Evolutionary conservation across 2,888 invertebrate genomes (phyloP).

Genomic region (Adineta ricciae): DNA sequence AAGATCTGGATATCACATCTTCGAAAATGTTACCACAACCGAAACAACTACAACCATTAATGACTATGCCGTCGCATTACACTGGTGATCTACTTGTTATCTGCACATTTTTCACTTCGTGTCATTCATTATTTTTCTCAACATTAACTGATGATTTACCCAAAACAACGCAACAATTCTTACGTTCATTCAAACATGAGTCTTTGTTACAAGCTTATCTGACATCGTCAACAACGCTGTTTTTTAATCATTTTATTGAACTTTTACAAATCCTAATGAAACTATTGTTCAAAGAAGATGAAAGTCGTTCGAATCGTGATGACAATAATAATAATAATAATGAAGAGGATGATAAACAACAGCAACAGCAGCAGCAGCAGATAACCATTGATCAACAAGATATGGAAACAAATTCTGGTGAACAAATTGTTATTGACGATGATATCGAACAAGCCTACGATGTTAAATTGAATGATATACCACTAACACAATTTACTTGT

Average conservation of each 20-base stretch:
- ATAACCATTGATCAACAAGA: not conserved
- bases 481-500: conserved; percentile 15
- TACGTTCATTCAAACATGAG: not conserved
- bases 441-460: not conserved
- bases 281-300: conserved; percentile 19
- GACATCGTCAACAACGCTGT: not conserved
- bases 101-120: conserved; percentile 15
- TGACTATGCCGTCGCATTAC: not conserved
- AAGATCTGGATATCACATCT: not conserved
- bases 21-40: not conserved
- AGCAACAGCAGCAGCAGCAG: not conserved
- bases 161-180: conserved; percentile 6
- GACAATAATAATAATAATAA: not conserved
- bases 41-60: not conserved
- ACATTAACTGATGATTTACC: not conserved
- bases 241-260: conserved; percentile 19
- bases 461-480: not conserved
- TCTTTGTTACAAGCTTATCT: not conserved
- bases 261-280: not conserved
- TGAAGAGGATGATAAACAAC: not conserved
- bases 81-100: not conserved
- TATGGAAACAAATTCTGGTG: not conserved
- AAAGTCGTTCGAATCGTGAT: not conserved
- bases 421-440: not conserved
- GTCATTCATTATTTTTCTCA: not conserved